Conservation (phyloP, 2,113 vertebrate genomes). For the Prunella himalayana region DNA sequence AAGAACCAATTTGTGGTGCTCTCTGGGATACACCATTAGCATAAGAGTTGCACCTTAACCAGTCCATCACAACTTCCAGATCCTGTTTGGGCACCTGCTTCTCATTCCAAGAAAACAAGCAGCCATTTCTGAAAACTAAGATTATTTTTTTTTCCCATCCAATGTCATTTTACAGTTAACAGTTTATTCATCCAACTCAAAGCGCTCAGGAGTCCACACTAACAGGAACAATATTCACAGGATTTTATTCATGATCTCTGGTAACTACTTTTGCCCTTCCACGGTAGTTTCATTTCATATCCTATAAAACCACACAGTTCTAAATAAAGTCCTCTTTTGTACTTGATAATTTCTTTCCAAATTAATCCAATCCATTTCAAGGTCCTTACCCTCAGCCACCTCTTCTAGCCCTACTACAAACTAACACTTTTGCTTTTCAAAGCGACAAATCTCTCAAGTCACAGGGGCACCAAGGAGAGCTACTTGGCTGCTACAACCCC, state of each 20-base stretch:
- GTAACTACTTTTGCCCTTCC: neutral
- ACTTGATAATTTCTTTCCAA: neutral
- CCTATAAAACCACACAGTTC: neutral
- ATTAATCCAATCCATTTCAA: neutral
- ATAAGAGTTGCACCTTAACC: accelerated
- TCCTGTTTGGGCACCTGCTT: neutral
- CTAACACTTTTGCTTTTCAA: neutral
- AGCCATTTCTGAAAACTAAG: neutral
- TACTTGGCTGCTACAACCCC: neutral
- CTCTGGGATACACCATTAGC: neutral
- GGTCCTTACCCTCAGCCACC: neutral
- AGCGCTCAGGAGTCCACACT: neutral
- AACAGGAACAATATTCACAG: neutral
- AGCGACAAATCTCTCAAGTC: neutral
- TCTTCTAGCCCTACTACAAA: neutral
- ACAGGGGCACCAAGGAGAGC: neutral
- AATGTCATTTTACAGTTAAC: neutral
- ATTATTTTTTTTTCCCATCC: no score
- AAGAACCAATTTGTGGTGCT: neutral
- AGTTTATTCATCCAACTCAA: neutral
- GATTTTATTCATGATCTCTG: neutral
- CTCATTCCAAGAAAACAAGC: neutral
- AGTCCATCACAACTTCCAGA: neutral
- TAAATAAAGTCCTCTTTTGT: neutral
- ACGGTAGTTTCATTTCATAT: accelerated